phyloP scores from a whole-genome alignment of 2,888 invertebrate species.

The Schizaphis graminum region DNA sequence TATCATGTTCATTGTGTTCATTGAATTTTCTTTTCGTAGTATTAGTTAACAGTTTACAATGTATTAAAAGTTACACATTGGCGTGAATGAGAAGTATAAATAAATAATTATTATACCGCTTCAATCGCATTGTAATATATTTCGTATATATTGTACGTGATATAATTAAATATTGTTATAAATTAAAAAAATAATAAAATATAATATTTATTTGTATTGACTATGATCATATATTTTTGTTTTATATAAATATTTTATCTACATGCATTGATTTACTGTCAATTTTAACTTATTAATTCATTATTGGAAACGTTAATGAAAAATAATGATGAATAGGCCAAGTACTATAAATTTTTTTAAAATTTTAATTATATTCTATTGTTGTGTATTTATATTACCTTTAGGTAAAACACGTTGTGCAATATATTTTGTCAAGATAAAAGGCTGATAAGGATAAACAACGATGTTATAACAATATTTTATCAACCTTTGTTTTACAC shows the following conservation, averaged over 20 bases:
- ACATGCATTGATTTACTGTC: not conserved
- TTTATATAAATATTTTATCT: too few species aligned
- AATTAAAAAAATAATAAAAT: not conserved
- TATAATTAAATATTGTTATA: not conserved
- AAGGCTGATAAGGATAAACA: not conserved
- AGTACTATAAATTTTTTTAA: too few species aligned
- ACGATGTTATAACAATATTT: too few species aligned
- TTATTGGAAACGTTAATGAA: too few species aligned
- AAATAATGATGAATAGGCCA: too few species aligned
- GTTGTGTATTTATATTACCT: not conserved
- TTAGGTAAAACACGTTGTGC: not conserved
- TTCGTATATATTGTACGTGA: not conserved
- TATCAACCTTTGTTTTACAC: not conserved
- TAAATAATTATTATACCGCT: not conserved
- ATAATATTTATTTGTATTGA: not conserved
- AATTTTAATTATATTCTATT: not conserved
- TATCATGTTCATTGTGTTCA: not conserved
- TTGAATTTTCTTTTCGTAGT: not conserved
- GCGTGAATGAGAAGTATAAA: not conserved
- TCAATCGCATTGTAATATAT: not conserved
- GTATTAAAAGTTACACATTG: not conserved
- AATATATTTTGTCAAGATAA: not conserved
- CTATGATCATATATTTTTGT: too few species aligned
- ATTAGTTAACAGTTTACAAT: not conserved
- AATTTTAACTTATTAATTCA: not conserved